A percentile compares a stretch with the other conserved stretches of the same genome.
These are phyloP conservation scores for Hydra vulgaris DNA, from an alignment of 30 jellyfish, hydroid and myxozoan genomes.

Conservation along the genomic window DNA sequence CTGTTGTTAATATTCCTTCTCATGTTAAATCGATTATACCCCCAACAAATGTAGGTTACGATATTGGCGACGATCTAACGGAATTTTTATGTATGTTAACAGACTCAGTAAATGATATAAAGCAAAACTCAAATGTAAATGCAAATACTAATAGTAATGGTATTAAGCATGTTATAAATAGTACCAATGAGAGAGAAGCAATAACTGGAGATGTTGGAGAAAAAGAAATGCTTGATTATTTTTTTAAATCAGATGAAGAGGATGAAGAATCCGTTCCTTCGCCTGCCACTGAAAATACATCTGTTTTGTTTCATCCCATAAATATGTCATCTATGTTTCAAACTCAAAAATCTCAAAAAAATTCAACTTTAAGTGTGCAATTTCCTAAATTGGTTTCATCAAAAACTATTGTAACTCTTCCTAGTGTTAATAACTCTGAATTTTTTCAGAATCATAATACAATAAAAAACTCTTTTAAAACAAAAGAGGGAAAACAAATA, in stretches of 20 bases:
- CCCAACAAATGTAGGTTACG: neutral
- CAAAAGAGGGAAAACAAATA: neutral
- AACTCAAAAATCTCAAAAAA: neutral
- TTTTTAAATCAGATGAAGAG: constrained; percentile 9
- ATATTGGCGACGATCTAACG: constrained; percentile 10
- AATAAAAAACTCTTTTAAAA: neutral
- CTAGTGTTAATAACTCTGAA: neutral
- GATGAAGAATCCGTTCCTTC: constrained; percentile 3
- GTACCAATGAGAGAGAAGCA: neutral
- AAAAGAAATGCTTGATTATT: neutral
- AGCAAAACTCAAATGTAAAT: neutral
- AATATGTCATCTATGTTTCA: neutral
- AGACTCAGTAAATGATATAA: neutral
- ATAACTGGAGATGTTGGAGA: neutral
- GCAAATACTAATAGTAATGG: neutral
- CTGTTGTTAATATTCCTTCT: neutral
- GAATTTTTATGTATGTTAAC: constrained; percentile 15
- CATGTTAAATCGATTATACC: neutral
- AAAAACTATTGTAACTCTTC: neutral
- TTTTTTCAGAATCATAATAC: neutral
- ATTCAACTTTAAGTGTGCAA: neutral
- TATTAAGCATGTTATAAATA: neutral
- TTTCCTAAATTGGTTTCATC: constrained; percentile 5
- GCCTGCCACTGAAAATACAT: neutral
- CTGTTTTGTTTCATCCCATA: neutral